Evolutionary conservation across 2,888 invertebrate species (phyloP), one percentile per base, ranked within the genome.

Genomic region (Eueremaeus valkanovi): DNA sequence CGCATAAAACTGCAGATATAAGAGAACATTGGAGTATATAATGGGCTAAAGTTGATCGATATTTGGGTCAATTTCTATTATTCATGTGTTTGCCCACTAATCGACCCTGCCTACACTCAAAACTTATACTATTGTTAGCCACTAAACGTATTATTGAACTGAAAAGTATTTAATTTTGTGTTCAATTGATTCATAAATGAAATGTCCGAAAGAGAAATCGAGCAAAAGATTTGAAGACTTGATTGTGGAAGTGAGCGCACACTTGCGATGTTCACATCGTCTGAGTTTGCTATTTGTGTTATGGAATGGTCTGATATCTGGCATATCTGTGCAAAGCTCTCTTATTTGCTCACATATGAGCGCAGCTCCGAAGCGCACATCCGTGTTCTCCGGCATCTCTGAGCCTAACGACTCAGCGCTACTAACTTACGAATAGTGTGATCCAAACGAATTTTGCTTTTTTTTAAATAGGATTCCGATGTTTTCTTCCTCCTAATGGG

Each of bases 11-110:
- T 24, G n/a, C 9, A 29, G 66, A 40, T 8, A 58, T 58, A 58
- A 6, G 27, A 58, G 58, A 58, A 36, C 36, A 36, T 36, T 8
- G 5, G 61, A 21, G 33, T 11, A 66, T 66, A 66, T 33, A n/a
- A 66, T 66, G 66, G n/a, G n/a, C 40, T 33, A n/a, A 66, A 66
- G n/a, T 40, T 66, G 66, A 66, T 66, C 66, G 66, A 66, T 66
- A 66, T 66, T 66, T 66, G 66, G 66, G 66, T 66, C 66, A 66
- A 21, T 66, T 66, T 66, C 21, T 29, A 33, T 36, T 66, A 66
- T 66, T 66, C 36, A 66, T 66, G 33, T 40, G 36, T 40, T 36
- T 18, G 6, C 5, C 8, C 40, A 36, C 40, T 66, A 36, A 66
- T 13, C 8, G 2, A 33, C n/a, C 1, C 36, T 66, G 6, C 5